Evolutionary conservation across 2,797 vertebrate genomes (phyloP), one percentile per base, ranked within the genome.

Genomic region (Chaetophractus vellerosus): DNA sequence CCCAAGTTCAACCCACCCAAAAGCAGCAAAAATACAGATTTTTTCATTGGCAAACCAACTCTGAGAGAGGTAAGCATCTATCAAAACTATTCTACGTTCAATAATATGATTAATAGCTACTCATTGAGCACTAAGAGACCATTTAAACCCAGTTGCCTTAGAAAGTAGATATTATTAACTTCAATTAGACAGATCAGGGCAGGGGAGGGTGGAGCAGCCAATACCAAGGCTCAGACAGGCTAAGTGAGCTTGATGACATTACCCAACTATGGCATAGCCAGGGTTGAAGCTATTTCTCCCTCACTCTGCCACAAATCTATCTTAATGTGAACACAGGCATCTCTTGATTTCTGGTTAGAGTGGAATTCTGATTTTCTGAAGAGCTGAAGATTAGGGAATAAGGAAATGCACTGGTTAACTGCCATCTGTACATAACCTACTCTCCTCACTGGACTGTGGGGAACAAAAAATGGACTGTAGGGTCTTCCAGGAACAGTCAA

Each of bases 11-110:
- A 94, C 94, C 99, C 99, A 8, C 98, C 99, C 0, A 99, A 99
- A 98, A 99, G 99, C 98, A 99, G 99, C 99, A 99, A 99, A 98
- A 99, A 99, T 98, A 99, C 99, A 0, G 99, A 99, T 96, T 99
- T 99, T 98, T 99, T 99, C 98, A 99, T 99, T 97, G 99, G 99
- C 85, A 99, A 99, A 68, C 99, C 99, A 96, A 99, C 99, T 0
- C 98, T 99, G 84, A 98, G 99, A 98, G 99, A 99, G 99, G 99
- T 99, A 98, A 98, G 98, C 38, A 68, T 76, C 64, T 75, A 2
- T 94, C n/a, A 48, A n/a, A 81, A 41, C 59, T 15, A 45, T 69
- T 83, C 72, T 36, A 0, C 7, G 72, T 84, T 36, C 10, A 36
- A 1, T 45, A 31, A 26, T 12, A 38, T 21, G 41, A 59, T 48